Evolutionary conservation across 2,888 invertebrate genomes (phyloP), one percentile per base, ranked within the genome.

Genomic region (Ochropleura leucogaster): DNA sequence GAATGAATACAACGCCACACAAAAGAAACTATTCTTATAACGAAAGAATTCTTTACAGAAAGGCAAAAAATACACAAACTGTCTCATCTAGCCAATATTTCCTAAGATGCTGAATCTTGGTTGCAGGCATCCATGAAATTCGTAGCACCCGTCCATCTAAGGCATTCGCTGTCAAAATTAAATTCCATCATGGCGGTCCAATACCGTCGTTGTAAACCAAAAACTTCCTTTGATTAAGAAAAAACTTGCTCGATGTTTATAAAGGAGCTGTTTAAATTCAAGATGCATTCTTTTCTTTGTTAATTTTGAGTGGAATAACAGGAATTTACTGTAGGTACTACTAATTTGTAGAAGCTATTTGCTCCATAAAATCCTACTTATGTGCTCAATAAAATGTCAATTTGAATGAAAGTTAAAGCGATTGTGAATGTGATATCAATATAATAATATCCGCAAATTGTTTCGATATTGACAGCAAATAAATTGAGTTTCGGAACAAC

Each of bases 51-150:
- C 53, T 60, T 49, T 49, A 75, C 49, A n/a, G 62, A 68, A 68
- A 60, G 12, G 18, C 51, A 20, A 55, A 55, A 47, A 20, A 49
- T 30, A 68, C 12, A 72, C 59, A 59, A 53, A 65, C 30, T 70
- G 72, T 66, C 80, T 67, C 74, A 78, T 85, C 85, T 57, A 82
- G 84, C 16, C 53, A 53, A 68, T 80, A 68, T 59, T 64, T 51
- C 14, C 47, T 62, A 81, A 79, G 59, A 18, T 16, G 10, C 69
- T 80, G 49, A 40, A 66, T 78, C 70, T 78, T 74, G 62, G 72
- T 44, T 77, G 84, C 87, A 88, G 87, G 85, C 89, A 89, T 90
- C 88, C 86, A 85, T 87, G 88, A 88, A 88, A 90, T 90, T 87
- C 82, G 68, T 85, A 86, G 86, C 84, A 73, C 81, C 72, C 79